phyloP scores from a whole-genome alignment of 2,797 vertebrate species.

The Platyrinchus mystaceus region DNA sequence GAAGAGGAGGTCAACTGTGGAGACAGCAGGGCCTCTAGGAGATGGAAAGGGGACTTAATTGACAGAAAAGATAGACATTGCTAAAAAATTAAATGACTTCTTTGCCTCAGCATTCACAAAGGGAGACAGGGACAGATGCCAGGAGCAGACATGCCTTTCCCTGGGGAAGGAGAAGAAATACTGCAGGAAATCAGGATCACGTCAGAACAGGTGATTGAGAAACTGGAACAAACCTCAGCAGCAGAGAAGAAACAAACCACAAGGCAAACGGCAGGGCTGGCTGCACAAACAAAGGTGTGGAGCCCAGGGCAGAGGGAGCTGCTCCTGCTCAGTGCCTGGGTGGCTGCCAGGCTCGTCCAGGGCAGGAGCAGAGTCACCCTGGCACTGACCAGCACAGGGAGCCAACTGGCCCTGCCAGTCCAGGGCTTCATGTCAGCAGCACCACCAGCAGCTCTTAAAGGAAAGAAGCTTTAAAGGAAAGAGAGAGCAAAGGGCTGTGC shows the following conservation, averaged over 20 bases:
- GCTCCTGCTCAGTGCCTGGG: not conserved
- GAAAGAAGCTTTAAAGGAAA: not conserved
- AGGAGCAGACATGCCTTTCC: constrained; percentile 65
- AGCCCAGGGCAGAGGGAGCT: not conserved
- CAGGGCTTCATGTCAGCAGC: not conserved
- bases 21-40: constrained; percentile 40
- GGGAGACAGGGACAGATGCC: constrained; percentile 70
- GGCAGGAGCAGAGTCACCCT: not conserved
- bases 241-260: constrained; percentile 44
- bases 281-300: constrained; percentile 55
- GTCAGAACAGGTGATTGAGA: constrained; percentile 64
- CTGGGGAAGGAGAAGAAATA: constrained; percentile 57
- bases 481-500: not conserved
- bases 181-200: constrained; percentile 58
- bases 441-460: not conserved
- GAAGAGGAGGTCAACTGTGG: constrained; percentile 49
- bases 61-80: constrained; percentile 57
- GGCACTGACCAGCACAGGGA: not conserved
- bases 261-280: constrained; percentile 40
- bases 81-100: constrained; percentile 69
- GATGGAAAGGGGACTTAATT: constrained; percentile 50
- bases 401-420: not conserved
- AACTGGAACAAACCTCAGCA: constrained; percentile 56
- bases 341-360: not conserved
- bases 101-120: constrained; percentile 60